These are phyloP conservation scores for Caranx ignobilis DNA, from an alignment of 2,113 vertebrate genomes.

Conservation along the genomic window DNA sequence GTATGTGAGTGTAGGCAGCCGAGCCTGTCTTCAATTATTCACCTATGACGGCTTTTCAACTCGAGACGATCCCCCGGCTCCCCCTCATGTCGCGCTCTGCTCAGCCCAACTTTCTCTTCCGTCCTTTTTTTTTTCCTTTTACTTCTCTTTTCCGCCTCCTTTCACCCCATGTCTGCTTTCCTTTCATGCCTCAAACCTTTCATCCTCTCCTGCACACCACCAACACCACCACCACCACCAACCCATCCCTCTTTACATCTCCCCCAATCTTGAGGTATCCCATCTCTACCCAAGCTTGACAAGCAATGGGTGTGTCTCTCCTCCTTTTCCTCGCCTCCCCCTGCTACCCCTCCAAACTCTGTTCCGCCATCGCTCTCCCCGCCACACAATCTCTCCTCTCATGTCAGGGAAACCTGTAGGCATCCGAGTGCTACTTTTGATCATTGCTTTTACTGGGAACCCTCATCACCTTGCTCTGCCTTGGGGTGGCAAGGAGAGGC, in stretches of 20 bases:
- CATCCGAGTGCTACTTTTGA: conserved; percentile 79
- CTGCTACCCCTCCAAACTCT: conserved; percentile 42
- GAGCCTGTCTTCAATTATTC: conserved; percentile 78
- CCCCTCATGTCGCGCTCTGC: conserved; percentile 54
- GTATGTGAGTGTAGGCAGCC: conserved; percentile 47
- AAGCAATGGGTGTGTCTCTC: conserved; percentile 71
- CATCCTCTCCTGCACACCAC: conserved; percentile 58
- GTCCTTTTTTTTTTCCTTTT: conserved; percentile 45
- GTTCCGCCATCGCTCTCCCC: conserved; percentile 52
- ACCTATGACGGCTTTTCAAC: conserved; percentile 77
- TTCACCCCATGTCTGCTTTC: conserved; percentile 61
- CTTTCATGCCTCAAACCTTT: conserved; percentile 79
- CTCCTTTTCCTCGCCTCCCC: conserved; percentile 44
- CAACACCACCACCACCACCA: conserved; percentile 18
- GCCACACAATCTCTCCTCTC: conserved; percentile 69
- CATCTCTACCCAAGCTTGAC: conserved; percentile 62
- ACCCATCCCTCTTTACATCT: conserved; percentile 56
- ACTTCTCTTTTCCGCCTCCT: conserved; percentile 69
- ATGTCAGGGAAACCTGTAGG: conserved; percentile 80
- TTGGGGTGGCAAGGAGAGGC: conserved; percentile 63
- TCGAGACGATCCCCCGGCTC: conserved; percentile 45
- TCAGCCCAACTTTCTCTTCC: conserved; percentile 67
- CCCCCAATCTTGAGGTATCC: conserved; percentile 62
- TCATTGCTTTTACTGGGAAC: conserved; percentile 75
- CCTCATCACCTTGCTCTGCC: conserved; percentile 74